Conservation (phyloP, 2,113 vertebrate genomes). For the Columba janthina region DNA sequence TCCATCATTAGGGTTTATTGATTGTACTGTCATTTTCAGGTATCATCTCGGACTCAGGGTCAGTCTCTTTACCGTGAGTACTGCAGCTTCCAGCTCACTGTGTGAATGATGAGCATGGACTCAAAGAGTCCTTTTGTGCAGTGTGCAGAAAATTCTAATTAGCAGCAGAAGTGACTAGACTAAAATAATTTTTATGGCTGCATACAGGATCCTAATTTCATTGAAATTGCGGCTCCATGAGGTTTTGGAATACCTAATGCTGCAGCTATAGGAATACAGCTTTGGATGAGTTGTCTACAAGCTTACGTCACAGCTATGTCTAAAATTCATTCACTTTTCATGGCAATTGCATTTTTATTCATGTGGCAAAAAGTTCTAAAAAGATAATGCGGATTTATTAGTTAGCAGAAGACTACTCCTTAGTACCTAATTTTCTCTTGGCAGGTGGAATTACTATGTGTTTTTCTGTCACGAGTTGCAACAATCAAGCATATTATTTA, state of each 20-base stretch:
- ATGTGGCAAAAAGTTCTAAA: background rate
- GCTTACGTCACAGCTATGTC: background rate
- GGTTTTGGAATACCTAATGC: background rate
- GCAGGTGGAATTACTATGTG: background rate
- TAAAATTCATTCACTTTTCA: background rate
- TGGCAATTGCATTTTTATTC: background rate
- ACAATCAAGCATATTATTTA: background rate
- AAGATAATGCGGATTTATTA: background rate
- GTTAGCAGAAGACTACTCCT: background rate
- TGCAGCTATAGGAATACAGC: background rate
- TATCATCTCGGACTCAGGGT: conserved; percentile 24
- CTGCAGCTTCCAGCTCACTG: background rate
- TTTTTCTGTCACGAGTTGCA: background rate
- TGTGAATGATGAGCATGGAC: background rate
- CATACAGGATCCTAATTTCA: background rate
- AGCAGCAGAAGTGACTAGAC: background rate
- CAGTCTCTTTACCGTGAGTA: background rate
- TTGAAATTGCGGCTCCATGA: background rate
- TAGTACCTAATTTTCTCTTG: background rate
- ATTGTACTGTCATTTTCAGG: conserved; percentile 38
- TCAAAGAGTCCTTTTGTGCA: background rate
- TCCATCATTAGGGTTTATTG: conserved; percentile 42
- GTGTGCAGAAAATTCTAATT: conserved; percentile 3
- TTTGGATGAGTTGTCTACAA: background rate
- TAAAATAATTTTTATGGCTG: background rate